A percentile compares a stretch with the other conserved stretches of the same genome.
Evolutionary conservation across 2,888 invertebrate species (phyloP).

Genomic region (Coelogynopora nodosa): DNA sequence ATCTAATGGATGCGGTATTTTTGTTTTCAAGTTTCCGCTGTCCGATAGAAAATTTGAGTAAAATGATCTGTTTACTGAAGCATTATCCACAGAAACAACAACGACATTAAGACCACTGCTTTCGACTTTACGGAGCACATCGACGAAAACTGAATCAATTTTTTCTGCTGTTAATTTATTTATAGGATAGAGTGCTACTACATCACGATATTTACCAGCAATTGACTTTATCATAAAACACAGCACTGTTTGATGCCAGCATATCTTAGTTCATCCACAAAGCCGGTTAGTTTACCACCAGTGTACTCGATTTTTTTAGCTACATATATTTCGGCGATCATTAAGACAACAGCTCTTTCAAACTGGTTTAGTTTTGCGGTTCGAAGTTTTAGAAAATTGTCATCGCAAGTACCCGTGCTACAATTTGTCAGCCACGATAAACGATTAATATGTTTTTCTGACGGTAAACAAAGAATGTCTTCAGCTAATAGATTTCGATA

Average conservation of each 20-base stretch:
- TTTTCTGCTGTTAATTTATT: not conserved
- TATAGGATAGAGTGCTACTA: not conserved
- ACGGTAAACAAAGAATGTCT: not conserved
- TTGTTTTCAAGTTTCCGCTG: not conserved
- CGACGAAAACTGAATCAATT: not conserved
- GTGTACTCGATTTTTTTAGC: conserved; percentile 11
- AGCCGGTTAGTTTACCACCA: not conserved
- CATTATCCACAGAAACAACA: conserved; percentile 33
- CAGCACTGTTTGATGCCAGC: no score
- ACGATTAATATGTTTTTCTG: not conserved
- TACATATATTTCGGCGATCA: conserved; percentile 21
- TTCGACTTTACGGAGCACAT: not conserved
- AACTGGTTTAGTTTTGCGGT: conserved; percentile 6
- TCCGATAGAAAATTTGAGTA: not conserved
- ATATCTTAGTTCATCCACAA: not conserved
- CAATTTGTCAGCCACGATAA: not conserved
- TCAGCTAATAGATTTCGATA: not conserved
- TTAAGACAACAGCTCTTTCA: conserved; percentile 4
- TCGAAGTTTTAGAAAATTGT: not conserved
- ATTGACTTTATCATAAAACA: conserved; percentile 6
- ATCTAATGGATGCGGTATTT: not conserved
- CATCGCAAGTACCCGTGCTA: not conserved
- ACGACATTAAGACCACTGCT: not conserved
- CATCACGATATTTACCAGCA: not conserved
- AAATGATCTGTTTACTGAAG: conserved; percentile 19